phyloP scores from a whole-genome alignment of 2,888 invertebrate genomes.

The Nomada fucata region DNA sequence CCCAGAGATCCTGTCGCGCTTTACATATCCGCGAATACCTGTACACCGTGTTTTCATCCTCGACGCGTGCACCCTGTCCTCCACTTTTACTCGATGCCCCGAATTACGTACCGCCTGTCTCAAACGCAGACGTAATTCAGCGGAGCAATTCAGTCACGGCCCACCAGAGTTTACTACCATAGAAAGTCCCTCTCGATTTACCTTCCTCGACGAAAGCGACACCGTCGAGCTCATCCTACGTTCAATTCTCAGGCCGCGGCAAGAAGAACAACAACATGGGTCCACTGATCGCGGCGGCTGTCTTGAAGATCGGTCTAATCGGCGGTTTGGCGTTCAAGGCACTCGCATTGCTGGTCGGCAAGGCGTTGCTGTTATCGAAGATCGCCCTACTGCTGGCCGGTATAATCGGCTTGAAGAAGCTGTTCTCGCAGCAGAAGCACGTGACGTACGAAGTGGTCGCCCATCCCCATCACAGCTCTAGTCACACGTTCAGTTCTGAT shows the following conservation, averaged over 20 bases:
- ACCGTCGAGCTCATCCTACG: not conserved
- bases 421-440: slow-evolving; percentile 90
- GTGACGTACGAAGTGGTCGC: slow-evolving; percentile 92
- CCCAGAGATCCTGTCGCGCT: not conserved
- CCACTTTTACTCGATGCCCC: not conserved
- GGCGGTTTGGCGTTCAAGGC: slow-evolving; percentile 93
- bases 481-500: slow-evolving; percentile 83
- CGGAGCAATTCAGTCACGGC: not conserved
- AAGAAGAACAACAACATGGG: slow-evolving; percentile 91
- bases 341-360: slow-evolving; percentile 92
- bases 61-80: not conserved
- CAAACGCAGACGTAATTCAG: not conserved
- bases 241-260: slow-evolving; percentile 86
- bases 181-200: slow-evolving; percentile 51
- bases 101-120: not conserved
- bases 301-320: slow-evolving; percentile 92
- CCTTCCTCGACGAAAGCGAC: slow-evolving; percentile 51
- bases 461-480: slow-evolving; percentile 88
- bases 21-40: too few species aligned
- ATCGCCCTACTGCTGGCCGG: slow-evolving; percentile 92
- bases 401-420: slow-evolving; percentile 92
- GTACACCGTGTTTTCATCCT: not conserved
- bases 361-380: slow-evolving; percentile 93
- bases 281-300: slow-evolving; percentile 90
- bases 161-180: slow-evolving; percentile 44